A percentile compares a stretch with the other conserved stretches of the same genome.
These are phyloP conservation scores for Cryptocheilus praepositus DNA, from an alignment of 2,888 invertebrate species.

Conservation along the genomic window DNA sequence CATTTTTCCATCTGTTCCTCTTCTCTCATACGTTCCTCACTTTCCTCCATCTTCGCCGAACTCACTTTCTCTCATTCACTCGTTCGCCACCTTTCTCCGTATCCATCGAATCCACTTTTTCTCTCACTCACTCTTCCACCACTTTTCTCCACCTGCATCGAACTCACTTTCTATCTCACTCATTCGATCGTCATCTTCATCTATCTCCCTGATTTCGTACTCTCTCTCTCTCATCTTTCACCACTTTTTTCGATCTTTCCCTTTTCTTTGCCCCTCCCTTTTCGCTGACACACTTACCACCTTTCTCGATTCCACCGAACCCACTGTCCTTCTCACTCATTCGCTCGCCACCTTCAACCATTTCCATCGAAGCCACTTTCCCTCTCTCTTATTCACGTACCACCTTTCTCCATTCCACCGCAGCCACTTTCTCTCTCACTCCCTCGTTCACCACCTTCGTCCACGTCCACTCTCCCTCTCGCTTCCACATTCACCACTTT, in stretches of 20 bases:
- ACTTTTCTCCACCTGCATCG: no score
- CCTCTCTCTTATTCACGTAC: background rate
- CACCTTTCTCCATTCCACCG: slow-evolving; percentile 11
- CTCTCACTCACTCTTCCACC: no score
- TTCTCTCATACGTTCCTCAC: no score
- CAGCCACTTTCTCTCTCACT: background rate
- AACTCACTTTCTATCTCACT: no score
- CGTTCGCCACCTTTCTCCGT: slow-evolving; percentile 21
- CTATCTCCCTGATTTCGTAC: no score
- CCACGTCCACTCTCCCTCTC: slow-evolving; percentile 10
- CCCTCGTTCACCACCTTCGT: no score
- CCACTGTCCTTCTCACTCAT: no score
- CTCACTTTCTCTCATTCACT: no score
- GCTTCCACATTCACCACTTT: background rate
- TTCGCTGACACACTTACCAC: slow-evolving; percentile 13
- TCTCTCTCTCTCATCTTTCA: background rate
- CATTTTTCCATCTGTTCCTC: background rate
- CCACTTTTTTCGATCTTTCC: background rate
- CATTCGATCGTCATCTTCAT: no score
- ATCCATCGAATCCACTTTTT: slow-evolving; percentile 13
- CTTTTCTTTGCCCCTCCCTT: background rate
- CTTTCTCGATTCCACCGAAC: no score
- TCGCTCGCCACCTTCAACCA: slow-evolving; percentile 14
- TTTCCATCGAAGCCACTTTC: slow-evolving; percentile 11
- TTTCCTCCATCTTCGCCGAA: no score